Base-by-base conservation (phyloP, 2,113 vertebrate species). In the Triplophysa rosa region DNA sequence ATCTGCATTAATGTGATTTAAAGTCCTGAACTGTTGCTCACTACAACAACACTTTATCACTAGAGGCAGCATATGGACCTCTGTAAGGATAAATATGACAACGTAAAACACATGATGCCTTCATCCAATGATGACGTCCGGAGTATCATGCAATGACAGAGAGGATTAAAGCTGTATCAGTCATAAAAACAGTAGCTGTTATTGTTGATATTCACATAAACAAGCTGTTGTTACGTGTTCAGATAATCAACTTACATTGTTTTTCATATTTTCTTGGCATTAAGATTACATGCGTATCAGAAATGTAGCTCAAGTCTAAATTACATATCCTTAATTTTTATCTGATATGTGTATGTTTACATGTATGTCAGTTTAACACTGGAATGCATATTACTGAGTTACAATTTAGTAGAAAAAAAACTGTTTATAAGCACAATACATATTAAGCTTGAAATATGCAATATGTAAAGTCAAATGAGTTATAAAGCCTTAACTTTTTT, bases 1-100 rank as follows among this genome's bases (percentile, higher is more conserved):
- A 84, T 81, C 80, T 79, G 49, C 49, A 45, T 84, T 81, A 84
- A 84, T 82, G 56, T 79, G 62, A 79, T 59, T 68, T 67, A 67
- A 78, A 47, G 26, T 81, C 29, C 68, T 56, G 23, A 72, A 56
- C n/a, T 62, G 24, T 16, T 62, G 65, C 54, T 56, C 47, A 45
- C 29, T 47, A 11, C 23, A 76, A 64, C 49, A 77, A 83, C 59
- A 77, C 45, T 33, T 17, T 56, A 19, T n/a, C 11, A 37, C 47
- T 56, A 59, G 63, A 33, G 33, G 52, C 49, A 73, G 66, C 80
- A 74, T 68, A 71, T 75, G 72, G 56, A 14, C 37, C 13, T 56
- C 62, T 76, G 62, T 71, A 2, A 49, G 80, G 56, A 33, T 72
- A 16, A 16, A 82, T 64, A 79, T 70, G 40, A n/a, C 40, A 11